Evolutionary conservation across 2,888 invertebrate species (phyloP).

Genomic region (Aleiodes alternator): DNA sequence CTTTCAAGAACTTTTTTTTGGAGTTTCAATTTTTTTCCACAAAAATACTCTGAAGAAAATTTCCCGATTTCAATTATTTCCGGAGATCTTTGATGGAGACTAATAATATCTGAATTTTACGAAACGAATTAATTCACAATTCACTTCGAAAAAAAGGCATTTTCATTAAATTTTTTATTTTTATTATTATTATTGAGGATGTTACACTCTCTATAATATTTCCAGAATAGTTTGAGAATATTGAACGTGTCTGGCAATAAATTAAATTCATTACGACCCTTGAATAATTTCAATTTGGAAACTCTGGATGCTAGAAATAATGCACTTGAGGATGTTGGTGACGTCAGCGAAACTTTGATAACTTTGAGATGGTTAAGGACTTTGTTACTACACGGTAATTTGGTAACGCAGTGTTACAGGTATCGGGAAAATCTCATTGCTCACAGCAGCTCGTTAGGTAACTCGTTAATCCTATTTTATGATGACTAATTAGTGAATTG

Average conservation of each 20-base stretch:
- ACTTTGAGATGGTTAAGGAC: slow-evolving; percentile 78
- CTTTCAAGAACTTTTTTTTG: too few relatives aligned
- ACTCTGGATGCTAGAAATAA: slow-evolving; percentile 80
- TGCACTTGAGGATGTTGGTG: slow-evolving; percentile 77
- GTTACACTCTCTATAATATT: slow-evolving; percentile 26
- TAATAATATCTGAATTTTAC: too few relatives aligned
- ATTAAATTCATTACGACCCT: slow-evolving; percentile 77
- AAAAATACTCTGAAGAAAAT: too few relatives aligned
- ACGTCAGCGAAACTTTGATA: slow-evolving; percentile 78
- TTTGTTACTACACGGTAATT: slow-evolving; percentile 80
- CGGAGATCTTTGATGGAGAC: too few relatives aligned
- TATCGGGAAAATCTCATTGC: slow-evolving; percentile 84
- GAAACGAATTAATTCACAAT: too few relatives aligned
- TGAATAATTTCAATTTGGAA: slow-evolving; percentile 77
- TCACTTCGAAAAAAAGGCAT: too few relatives aligned
- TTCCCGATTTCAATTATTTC: too few relatives aligned
- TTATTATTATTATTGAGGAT: slow-evolving; percentile 21
- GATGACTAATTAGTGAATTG: neutral
- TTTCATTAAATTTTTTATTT: neutral
- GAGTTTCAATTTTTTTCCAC: too few relatives aligned
- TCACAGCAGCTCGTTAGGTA: slow-evolving; percentile 79
- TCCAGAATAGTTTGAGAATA: slow-evolving; percentile 78
- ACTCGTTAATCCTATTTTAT: slow-evolving; percentile 56
- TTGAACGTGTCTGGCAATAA: slow-evolving; percentile 82
- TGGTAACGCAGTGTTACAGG: slow-evolving; percentile 80